Evolutionary conservation across 2,888 invertebrate genomes (phyloP), one percentile per base, ranked within the genome.

Genomic region (Drosophila borealis): DNA sequence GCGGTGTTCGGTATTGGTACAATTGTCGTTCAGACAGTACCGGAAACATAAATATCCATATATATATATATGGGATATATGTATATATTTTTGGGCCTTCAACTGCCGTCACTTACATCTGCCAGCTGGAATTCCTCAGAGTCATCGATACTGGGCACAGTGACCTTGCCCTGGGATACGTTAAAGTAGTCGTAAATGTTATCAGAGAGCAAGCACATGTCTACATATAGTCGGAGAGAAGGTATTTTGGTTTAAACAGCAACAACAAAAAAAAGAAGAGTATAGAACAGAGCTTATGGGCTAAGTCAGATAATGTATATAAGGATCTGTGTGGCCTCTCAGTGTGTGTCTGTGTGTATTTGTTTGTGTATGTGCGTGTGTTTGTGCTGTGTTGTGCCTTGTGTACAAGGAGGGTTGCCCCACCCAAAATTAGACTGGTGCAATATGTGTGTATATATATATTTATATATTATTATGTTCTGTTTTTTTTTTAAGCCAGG

Each of bases 81-180:
- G 53, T 70, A 29, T 56, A 69, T 63, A 61, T 64, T 41, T 69
- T 25, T 41, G 69, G 60, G 75, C 61, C 56, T 59, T 49, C 42
- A 61, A 54, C 69, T 67, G 70, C 77, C 69, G 78, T 70, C 79
- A 96, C 97, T 97, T 96, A 97, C 97, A 94, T 97, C 97, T 89
- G 97, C 97, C 90, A 97, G 94, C 73, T 74, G 34, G 94, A 96
- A 96, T 95, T 99, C 99, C 93, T 98, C 98, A 91, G 95, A 95
- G 93, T 99, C 99, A 94, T 99, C 98, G 90, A 99, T 96, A 93
- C 95, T 96, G 91, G 98, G 98, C 93, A 99, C 98, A 91, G 96
- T 96, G 92, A 95, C 95, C 95, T 98, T 98, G 94, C 99, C 99
- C 95, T 99, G 99, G 91, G 98, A 94, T 92, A 98, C 97, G 95